Percentiles rank a stretch among this genome's conserved stretches.
These are phyloP conservation scores for Apomyelois bistriatella DNA, from an alignment of 2,888 invertebrate species.

Conservation along the genomic window DNA sequence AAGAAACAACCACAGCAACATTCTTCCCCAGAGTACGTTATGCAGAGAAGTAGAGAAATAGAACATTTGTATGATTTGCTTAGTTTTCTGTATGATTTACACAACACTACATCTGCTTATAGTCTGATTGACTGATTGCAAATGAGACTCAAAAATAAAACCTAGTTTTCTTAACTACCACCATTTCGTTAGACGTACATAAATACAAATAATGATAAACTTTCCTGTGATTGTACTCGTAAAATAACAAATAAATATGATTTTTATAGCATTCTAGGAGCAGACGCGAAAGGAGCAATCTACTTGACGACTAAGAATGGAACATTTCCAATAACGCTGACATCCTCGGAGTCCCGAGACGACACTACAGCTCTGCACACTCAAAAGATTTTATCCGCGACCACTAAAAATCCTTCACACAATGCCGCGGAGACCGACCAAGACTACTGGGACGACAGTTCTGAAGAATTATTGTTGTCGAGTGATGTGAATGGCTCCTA, in stretches of 20 bases:
- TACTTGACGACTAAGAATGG: constrained; percentile 76
- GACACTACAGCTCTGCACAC: constrained; percentile 49
- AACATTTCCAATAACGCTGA: constrained; percentile 75
- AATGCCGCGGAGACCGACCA: constrained; percentile 32
- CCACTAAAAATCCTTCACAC: constrained; percentile 55
- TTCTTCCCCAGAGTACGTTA: too few relatives aligned
- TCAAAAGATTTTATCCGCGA: constrained; percentile 57
- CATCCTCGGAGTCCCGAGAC: constrained; percentile 56
- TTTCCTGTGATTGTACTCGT: not conserved
- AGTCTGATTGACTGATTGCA: too few relatives aligned
- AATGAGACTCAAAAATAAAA: too few relatives aligned
- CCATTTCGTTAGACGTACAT: too few relatives aligned
- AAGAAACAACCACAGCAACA: too few relatives aligned
- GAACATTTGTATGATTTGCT: too few relatives aligned
- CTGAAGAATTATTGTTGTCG: constrained; percentile 54
- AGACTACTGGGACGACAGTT: constrained; percentile 50
- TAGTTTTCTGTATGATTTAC: too few relatives aligned
- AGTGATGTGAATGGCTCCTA: constrained; percentile 61
- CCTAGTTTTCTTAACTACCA: too few relatives aligned
- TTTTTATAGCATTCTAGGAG: constrained; percentile 43
- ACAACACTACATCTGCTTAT: too few relatives aligned
- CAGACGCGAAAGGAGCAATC: constrained; percentile 68
- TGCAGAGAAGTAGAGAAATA: too few relatives aligned
- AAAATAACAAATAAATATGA: not conserved
- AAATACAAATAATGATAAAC: not conserved